Evolutionary conservation across 2,888 invertebrate genomes (phyloP).

Genomic region (Brachyopa scutellaris): DNA sequence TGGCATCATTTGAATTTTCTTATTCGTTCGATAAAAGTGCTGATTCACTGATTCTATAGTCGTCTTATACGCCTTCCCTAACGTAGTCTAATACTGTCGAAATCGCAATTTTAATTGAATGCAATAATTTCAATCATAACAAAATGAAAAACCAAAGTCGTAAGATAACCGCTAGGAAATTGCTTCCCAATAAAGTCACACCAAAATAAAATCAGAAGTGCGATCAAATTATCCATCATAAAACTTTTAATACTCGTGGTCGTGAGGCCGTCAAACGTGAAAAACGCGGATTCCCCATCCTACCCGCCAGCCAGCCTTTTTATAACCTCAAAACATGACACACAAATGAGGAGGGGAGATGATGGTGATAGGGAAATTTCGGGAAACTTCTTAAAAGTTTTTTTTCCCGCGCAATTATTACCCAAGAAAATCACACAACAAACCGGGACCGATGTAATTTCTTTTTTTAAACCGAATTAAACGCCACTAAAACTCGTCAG

Average conservation of each 20-base stretch:
- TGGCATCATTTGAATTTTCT: too few relatives aligned
- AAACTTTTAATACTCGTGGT: conserved; percentile 51
- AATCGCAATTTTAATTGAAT: not conserved
- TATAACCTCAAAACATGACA: conserved; percentile 46
- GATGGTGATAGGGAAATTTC: conserved; percentile 48
- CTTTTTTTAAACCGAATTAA: conserved; percentile 50
- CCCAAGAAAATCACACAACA: conserved; percentile 50
- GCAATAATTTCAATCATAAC: not conserved
- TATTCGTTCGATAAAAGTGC: too few relatives aligned
- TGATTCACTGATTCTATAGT: too few relatives aligned
- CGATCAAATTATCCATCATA: conserved; percentile 63
- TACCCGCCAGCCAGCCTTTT: not conserved
- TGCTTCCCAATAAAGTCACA: conserved; percentile 61
- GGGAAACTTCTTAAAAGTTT: conserved; percentile 52
- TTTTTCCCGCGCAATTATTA: conserved; percentile 48
- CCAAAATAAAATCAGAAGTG: conserved; percentile 47
- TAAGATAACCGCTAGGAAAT: conserved; percentile 47
- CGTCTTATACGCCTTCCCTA: too few relatives aligned
- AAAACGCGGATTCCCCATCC: not conserved
- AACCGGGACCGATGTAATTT: conserved; percentile 36
- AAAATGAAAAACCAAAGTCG: not conserved
- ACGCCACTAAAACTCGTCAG: conserved; percentile 33
- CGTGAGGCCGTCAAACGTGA: too few relatives aligned
- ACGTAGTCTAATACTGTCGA: too few relatives aligned
- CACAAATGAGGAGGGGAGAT: not conserved